Percentiles rank a stretch among this genome's conserved stretches.
These are phyloP conservation scores for Drosophila fungiperda DNA, from an alignment of 2,888 invertebrate species.

Conservation along the genomic window DNA sequence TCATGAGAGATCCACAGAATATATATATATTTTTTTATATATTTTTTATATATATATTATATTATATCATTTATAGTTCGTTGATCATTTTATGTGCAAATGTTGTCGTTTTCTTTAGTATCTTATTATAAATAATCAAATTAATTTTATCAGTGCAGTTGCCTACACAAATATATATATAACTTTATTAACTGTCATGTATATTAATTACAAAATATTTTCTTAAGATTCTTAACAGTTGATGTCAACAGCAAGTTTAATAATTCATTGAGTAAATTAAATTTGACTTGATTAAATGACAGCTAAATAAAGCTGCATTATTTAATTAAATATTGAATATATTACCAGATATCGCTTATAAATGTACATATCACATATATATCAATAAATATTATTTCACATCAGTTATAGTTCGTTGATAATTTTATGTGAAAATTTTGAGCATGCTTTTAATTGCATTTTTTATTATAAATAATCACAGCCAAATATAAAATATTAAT, in stretches of 20 bases:
- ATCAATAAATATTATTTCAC: too few species aligned
- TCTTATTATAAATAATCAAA: not conserved
- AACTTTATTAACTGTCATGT: not conserved
- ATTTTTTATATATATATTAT: not conserved
- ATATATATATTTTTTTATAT: not conserved
- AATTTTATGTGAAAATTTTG: too few species aligned
- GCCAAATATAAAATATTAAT: not conserved
- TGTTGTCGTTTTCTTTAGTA: not conserved
- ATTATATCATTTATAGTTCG: too few species aligned
- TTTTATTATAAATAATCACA: not conserved
- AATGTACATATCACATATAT: too few species aligned
- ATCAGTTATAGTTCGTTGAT: too few species aligned
- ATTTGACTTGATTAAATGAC: too few species aligned
- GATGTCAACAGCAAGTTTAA: slow-evolving; percentile 53
- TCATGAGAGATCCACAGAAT: not conserved
- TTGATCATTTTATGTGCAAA: too few species aligned
- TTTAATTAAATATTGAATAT: too few species aligned
- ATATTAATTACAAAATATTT: slow-evolving; percentile 39
- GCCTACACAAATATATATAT: not conserved
- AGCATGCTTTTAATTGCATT: too few species aligned
- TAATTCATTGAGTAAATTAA: slow-evolving; percentile 56
- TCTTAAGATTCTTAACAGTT: slow-evolving; percentile 35
- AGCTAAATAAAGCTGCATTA: too few species aligned
- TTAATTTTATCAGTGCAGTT: not conserved
- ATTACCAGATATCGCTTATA: too few species aligned